Conservation (phyloP, 2,797 vertebrate genomes). For the Coreius guichenoti region DNA sequence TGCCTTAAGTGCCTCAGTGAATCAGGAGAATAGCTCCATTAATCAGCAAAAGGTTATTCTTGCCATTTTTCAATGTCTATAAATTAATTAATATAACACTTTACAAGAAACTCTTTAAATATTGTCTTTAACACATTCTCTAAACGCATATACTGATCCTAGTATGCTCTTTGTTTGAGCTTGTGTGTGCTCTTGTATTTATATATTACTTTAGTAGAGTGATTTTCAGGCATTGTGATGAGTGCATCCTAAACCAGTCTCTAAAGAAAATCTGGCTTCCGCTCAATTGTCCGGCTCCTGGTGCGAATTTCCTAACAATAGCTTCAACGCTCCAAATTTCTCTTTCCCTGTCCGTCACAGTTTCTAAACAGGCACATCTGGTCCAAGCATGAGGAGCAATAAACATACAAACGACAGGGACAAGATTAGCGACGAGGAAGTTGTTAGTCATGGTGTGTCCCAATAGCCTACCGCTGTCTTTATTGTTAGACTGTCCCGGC, state of each 20-base stretch:
- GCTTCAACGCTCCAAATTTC: constrained; percentile 33
- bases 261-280: constrained; percentile 41
- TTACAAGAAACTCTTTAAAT: constrained; percentile 21
- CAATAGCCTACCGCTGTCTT: constrained; percentile 19
- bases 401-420: constrained; percentile 27
- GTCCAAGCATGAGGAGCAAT: constrained; percentile 27
- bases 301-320: constrained; percentile 63
- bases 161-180: background rate
- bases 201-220: background rate
- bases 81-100: constrained; percentile 37
- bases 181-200: constrained; percentile 5
- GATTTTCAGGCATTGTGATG: constrained; percentile 23
- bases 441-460: constrained; percentile 57
- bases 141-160: constrained; percentile 7
- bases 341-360: constrained; percentile 49
- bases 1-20: constrained; percentile 31
- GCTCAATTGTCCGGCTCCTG: constrained; percentile 48
- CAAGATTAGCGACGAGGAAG: constrained; percentile 47
- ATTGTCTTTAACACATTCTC: background rate
- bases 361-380: constrained; percentile 51
- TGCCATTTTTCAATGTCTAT: constrained; percentile 35
- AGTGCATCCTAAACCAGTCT: constrained; percentile 34
- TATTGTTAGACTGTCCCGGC: background rate
- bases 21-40: constrained; percentile 30
- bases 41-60: constrained; percentile 43